Evolutionary conservation across 1,140 invertebrate species (phyloP), one percentile per base, ranked within the genome.

Genomic region (Schmidtea mediterranea): DNA sequence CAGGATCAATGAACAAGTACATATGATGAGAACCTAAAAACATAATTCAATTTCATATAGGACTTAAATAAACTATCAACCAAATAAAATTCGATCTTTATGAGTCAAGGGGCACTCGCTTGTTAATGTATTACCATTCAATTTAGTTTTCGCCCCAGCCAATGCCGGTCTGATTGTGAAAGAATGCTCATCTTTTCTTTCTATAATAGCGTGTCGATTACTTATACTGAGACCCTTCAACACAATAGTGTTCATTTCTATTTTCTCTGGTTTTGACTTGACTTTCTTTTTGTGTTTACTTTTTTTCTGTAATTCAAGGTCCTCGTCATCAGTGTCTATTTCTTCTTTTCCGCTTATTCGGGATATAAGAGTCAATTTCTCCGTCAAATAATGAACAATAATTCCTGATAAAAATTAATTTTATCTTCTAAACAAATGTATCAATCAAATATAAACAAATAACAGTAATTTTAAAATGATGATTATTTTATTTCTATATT

Each of bases 81-180:
- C 65, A 59, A 67, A 66, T 15, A 67, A 51, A 24, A 67, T 58
- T 43, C 64, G 56, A 52, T 67, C 65, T 53, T 61, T 61, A 51
- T 67, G 59, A 19, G 51, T 51, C 8, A 67, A 57, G 12, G 51
- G 51, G 6, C 53, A 54, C 3, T 51, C 52, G 6, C 57, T 58
- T 16, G 55, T 57, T 1, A 67, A 46, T 21, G 59, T 62, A 12
- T 59, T 41, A 9, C 65, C 65, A 55, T 67, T 67, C 9, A 67
- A 55, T 50, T 65, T 65, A 6, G 57, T 64, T 51, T 62, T 62
- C 16, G 63, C 59, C 0, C 58, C 61, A 18, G 52, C 54, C 2
- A 52, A 51, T 2, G 53, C 54, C 1, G 63, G 58, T 47, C 58
- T 54, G n/a, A 66, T 57, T 43, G 56, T 55, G 10, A 59, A 51